These are phyloP conservation scores for Pammene fasciana DNA, from an alignment of 2,888 invertebrate genomes.

Conservation along the genomic window DNA sequence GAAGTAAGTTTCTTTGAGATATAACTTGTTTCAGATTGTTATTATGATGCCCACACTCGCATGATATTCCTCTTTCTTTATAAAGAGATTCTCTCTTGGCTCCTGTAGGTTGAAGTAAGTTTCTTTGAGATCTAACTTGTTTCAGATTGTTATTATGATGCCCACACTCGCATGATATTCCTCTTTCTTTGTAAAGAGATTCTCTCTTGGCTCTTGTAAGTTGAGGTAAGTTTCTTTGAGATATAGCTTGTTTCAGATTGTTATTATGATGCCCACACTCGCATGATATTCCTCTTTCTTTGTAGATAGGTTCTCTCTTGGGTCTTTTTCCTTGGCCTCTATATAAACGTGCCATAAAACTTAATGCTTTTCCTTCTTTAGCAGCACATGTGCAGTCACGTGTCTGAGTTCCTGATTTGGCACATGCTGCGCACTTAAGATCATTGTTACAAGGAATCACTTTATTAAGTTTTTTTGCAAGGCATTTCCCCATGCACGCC, in stretches of 20 bases:
- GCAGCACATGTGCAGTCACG: too few species aligned
- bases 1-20: background rate
- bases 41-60: background rate
- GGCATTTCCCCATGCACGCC: too few species aligned
- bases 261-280: background rate
- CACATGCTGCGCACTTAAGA: too few species aligned
- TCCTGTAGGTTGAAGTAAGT: background rate
- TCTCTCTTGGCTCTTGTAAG: background rate
- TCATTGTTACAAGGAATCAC: too few species aligned
- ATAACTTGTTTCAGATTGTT: background rate
- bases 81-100: background rate
- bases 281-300: slow-evolving; percentile 4
- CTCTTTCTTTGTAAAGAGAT: slow-evolving; percentile 2
- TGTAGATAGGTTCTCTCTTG: background rate
- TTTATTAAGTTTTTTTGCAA: too few species aligned
- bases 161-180: background rate
- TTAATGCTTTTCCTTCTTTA: too few species aligned
- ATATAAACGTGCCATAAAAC: background rate
- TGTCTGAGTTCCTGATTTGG: too few species aligned
- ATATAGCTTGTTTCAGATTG: background rate
- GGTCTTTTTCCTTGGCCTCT: background rate
- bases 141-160: background rate
- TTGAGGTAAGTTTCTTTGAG: background rate
- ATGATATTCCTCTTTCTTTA: slow-evolving; percentile 5
- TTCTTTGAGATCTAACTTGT: background rate